Evolutionary conservation across 2,888 invertebrate genomes (phyloP).

Genomic region (Tuta absoluta): DNA sequence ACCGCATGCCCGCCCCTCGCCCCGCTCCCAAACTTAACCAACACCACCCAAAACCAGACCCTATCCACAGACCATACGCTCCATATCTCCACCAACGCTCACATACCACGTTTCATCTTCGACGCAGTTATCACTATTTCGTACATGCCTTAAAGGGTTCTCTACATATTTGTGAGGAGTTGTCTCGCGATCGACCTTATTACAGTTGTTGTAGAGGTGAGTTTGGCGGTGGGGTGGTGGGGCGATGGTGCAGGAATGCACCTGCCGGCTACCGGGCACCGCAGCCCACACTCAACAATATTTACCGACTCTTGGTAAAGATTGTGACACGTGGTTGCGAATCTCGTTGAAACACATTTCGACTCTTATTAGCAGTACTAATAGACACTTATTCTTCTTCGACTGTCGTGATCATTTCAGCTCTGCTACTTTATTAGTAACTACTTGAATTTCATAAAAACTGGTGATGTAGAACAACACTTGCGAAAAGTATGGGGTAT

Average conservation of each 20-base stretch:
- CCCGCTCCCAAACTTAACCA: slow-evolving; percentile 61
- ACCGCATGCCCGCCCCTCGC: slow-evolving; percentile 65
- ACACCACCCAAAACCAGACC: slow-evolving; percentile 45
- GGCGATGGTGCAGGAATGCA: slow-evolving; percentile 52
- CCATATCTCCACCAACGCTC: slow-evolving; percentile 32
- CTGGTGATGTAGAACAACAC: too few species aligned
- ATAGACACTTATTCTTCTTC: neutral
- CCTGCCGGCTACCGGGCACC: slow-evolving; percentile 66
- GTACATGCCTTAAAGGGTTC: slow-evolving; percentile 73
- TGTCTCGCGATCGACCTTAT: slow-evolving; percentile 57
- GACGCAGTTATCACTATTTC: slow-evolving; percentile 56
- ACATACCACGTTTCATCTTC: slow-evolving; percentile 44
- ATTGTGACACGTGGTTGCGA: slow-evolving; percentile 21
- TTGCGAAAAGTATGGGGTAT: too few species aligned
- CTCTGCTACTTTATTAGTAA: neutral
- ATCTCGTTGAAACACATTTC: neutral
- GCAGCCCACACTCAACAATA: slow-evolving; percentile 27
- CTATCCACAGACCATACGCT: slow-evolving; percentile 29
- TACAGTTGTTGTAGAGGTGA: slow-evolving; percentile 48
- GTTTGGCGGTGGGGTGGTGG: slow-evolving; percentile 37
- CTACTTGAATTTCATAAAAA: neutral
- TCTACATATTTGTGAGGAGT: slow-evolving; percentile 66
- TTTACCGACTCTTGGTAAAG: slow-evolving; percentile 24
- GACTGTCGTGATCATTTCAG: too few species aligned
- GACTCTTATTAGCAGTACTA: neutral